Evolutionary conservation across 2,113 vertebrate genomes (phyloP).

Genomic region (Suncus etruscus): DNA sequence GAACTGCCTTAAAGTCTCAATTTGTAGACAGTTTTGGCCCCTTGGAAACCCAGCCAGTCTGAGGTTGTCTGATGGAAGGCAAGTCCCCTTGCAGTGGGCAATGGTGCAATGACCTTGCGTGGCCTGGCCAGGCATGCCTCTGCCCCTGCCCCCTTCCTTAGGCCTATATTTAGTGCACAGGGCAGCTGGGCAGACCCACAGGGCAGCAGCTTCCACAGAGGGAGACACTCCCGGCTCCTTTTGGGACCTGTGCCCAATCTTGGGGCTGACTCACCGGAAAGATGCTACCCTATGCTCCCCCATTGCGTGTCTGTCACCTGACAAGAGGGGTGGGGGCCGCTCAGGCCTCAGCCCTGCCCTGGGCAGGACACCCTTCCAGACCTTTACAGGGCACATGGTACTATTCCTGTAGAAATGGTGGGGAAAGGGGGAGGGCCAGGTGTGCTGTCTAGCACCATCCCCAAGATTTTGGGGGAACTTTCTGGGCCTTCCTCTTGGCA

Average conservation of each 20-base stretch:
- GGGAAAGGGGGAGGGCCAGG: neutral
- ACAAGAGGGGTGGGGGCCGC: too few relatives aligned
- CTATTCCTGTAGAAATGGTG: neutral
- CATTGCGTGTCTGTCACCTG: neutral
- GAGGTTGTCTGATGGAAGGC: too few relatives aligned
- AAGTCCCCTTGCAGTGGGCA: too few relatives aligned
- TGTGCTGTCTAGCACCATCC: too few relatives aligned
- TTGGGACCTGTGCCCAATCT: slow-evolving; percentile 62
- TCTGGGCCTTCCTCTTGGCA: neutral
- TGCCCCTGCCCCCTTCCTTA: neutral
- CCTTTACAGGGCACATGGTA: neutral
- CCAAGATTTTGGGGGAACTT: too few relatives aligned
- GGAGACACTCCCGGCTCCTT: slow-evolving; percentile 66
- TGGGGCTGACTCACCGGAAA: slow-evolving; percentile 44
- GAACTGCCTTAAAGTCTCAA: neutral
- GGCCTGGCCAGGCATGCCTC: neutral
- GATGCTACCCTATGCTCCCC: neutral
- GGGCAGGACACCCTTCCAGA: neutral
- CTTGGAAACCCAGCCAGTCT: too few relatives aligned
- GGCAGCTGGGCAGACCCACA: slow-evolving; percentile 53
- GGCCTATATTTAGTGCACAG: slow-evolving; percentile 77
- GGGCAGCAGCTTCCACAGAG: slow-evolving; percentile 43
- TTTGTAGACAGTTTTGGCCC: neutral
- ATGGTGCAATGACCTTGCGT: too few relatives aligned
- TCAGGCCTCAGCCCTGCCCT: too few relatives aligned